Evolutionary conservation across 1,140 invertebrate species (phyloP).

Genomic region (Drosophila watanabei): DNA sequence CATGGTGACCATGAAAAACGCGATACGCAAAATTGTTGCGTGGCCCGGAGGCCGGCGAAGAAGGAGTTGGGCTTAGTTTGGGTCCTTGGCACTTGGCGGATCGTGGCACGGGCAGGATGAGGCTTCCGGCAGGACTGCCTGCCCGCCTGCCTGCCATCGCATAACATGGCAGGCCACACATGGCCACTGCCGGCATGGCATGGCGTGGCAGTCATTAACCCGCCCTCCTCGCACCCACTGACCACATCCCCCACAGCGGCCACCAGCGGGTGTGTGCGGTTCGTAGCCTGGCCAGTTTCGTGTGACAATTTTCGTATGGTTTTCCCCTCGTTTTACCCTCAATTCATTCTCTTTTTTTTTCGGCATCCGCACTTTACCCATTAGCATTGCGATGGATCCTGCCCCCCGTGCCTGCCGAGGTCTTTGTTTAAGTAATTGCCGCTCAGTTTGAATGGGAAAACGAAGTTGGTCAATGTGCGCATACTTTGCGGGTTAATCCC

Average conservation of each 20-base stretch:
- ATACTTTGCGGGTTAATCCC: slow-evolving; percentile 38
- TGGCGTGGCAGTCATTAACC: slow-evolving; percentile 41
- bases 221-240: slow-evolving; percentile 28
- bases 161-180: slow-evolving; percentile 28
- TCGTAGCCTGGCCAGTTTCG: slow-evolving; percentile 26
- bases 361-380: slow-evolving; percentile 24
- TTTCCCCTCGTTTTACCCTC: slow-evolving; percentile 21
- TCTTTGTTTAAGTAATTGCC: slow-evolving; percentile 42
- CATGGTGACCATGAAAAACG: slow-evolving; percentile 42
- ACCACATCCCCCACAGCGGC: slow-evolving; percentile 29
- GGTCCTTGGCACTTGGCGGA: slow-evolving; percentile 20
- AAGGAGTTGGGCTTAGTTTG: slow-evolving; percentile 26
- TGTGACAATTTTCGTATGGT: slow-evolving; percentile 35
- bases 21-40: slow-evolving; percentile 43
- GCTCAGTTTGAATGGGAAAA: slow-evolving; percentile 37
- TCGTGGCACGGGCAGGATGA: not conserved
- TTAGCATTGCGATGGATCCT: slow-evolving; percentile 25
- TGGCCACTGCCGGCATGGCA: slow-evolving; percentile 9
- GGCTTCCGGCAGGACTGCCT: slow-evolving; percentile 19
- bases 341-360: slow-evolving; percentile 15
- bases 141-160: slow-evolving; percentile 16
- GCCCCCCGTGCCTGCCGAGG: not conserved
- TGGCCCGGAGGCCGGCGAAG: slow-evolving; percentile 20
- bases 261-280: slow-evolving; percentile 19
- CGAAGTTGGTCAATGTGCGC: slow-evolving; percentile 32